Evolutionary conservation across 23 tunicate genomes (phyloP), one percentile per base, ranked within the genome.

Genomic region (Halocynthia roretzi): DNA sequence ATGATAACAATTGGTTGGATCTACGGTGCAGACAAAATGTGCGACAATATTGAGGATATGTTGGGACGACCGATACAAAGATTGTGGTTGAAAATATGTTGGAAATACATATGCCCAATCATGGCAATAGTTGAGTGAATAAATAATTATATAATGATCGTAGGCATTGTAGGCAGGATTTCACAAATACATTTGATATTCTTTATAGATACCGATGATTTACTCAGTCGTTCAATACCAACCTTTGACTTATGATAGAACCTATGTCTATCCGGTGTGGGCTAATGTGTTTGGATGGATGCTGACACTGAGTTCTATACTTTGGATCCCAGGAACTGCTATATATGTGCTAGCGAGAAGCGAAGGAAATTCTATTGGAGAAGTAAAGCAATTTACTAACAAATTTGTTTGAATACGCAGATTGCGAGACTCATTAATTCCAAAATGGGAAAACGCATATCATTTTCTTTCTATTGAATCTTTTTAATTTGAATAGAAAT

Each of bases 271-370:
- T 55, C 86, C 86, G 7, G 7, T 73, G 12, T 82, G 86, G 86
- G 80, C 86, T 8, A 76, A 82, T 70, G 80, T 64, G 8, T 8
- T 82, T 51, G 73, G 80, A 44, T 82, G 86, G 86, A 40, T 60
- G 50, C 12, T 74, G 61, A 74, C 80, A 64, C 62, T 82, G 5
- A 64, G 86, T 64, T 76, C 86, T 20, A 62, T 82, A 9, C 73
- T 72, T 56, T 82, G 86, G 86, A 82, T 82, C 50, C 86, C 86
- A 52, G 57, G 51, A 20, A 70, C 73, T 51, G 86, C 86, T 15
- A 74, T 82, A 5, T 82, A 82, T 65, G 70, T 65, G 5, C 10
- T 65, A 15, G 22, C 5, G 15, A 65, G 10, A 65, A 65, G 10
- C 10, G 17, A 11, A 65, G 70, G 70, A 4, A 31, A 31, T 31